A percentile compares a stretch with the other conserved stretches of the same genome.
Conservation (phyloP, 2,113 vertebrate species). For the Catagonus wagneri region DNA sequence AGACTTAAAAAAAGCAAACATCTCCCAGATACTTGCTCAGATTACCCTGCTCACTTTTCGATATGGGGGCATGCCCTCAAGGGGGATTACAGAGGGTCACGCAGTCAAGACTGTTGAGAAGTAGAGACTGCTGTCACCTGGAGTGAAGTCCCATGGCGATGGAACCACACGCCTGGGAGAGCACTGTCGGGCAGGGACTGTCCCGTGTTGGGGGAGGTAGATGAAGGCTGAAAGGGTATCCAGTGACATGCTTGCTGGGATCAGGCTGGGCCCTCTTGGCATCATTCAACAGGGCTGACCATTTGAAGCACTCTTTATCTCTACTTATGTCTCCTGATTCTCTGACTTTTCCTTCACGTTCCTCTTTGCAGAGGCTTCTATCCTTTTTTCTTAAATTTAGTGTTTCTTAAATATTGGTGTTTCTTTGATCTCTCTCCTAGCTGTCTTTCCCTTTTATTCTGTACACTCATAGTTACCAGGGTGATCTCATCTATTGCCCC, state of each 20-base stretch:
- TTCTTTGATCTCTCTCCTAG: conserved; percentile 13
- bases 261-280: not conserved
- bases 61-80: not conserved
- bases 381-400: conserved; percentile 21
- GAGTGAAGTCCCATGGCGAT: not conserved
- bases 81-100: not conserved
- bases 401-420: conserved; percentile 40
- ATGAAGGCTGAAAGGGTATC: not conserved
- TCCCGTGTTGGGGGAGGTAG: not conserved
- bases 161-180: not conserved
- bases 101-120: not conserved
- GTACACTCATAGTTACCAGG: not conserved
- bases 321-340: conserved; percentile 22
- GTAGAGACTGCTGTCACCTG: not conserved
- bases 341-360: conserved; percentile 16
- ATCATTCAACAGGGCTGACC: not conserved
- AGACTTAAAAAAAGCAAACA: not conserved
- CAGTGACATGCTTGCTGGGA: not conserved
- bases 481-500: conserved; percentile 26
- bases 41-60: not conserved
- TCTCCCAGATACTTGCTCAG: not conserved
- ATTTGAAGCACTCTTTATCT: not conserved
- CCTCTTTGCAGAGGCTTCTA: not conserved
- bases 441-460: conserved; percentile 5
- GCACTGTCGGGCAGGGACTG: not conserved